phyloP scores from a whole-genome alignment of 2,113 vertebrate genomes.

The Pica pica region DNA sequence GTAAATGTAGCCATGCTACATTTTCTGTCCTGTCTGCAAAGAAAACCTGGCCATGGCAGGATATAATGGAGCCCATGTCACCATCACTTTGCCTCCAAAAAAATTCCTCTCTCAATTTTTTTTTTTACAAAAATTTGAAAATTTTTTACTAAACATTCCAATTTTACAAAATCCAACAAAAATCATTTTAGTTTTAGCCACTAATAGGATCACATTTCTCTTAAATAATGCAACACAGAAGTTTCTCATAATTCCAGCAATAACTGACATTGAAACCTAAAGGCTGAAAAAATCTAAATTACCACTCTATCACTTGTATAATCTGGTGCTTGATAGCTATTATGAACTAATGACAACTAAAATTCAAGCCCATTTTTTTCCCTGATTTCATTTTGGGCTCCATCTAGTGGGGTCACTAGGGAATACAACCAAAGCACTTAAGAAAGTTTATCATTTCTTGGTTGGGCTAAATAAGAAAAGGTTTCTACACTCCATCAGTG shows the following conservation, averaged over 20 bases:
- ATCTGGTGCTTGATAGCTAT: neutral
- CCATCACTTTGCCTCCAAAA: neutral
- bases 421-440: neutral
- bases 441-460: neutral
- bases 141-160: neutral
- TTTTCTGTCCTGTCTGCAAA: neutral
- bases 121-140: neutral
- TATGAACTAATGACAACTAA: neutral
- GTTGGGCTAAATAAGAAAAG: neutral
- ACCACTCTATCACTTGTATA: neutral
- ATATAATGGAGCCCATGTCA: fast-evolving
- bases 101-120: neutral
- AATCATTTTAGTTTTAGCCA: neutral
- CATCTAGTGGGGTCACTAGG: slow-evolving; percentile 31
- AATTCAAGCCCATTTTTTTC: neutral
- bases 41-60: neutral
- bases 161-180: neutral
- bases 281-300: neutral
- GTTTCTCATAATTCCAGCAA: neutral
- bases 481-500: neutral
- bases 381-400: neutral
- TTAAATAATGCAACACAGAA: neutral
- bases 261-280: neutral
- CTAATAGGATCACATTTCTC: neutral
- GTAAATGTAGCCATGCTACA: fast-evolving